These are phyloP conservation scores for Liopterus haemorrhoidalis DNA, from an alignment of 2,888 invertebrate genomes.

Conservation along the genomic window DNA sequence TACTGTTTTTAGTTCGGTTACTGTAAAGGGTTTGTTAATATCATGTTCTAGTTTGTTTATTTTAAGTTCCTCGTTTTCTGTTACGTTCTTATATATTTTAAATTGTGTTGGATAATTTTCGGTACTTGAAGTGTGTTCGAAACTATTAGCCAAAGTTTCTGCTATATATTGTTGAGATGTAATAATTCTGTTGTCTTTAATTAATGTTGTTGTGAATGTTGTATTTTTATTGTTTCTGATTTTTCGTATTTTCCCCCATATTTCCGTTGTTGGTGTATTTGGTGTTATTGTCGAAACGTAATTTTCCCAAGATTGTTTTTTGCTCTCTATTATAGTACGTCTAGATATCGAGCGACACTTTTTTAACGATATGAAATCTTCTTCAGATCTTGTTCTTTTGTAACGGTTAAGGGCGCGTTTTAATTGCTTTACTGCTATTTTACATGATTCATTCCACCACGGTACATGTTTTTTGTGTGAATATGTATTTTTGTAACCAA, in stretches of 20 bases:
- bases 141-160: not conserved
- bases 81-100: not conserved
- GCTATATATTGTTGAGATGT: not conserved
- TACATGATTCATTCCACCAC: too few relatives aligned
- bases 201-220: not conserved
- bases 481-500: too few relatives aligned
- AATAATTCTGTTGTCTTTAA: slow-evolving; percentile 1
- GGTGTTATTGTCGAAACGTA: not conserved
- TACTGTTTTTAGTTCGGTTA: too few relatives aligned
- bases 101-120: not conserved
- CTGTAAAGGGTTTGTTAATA: not conserved
- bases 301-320: slow-evolving; percentile 5
- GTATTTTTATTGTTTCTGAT: not conserved
- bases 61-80: slow-evolving; percentile 1
- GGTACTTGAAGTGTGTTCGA: not conserved
- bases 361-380: not conserved
- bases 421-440: too few relatives aligned
- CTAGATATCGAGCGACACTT: not conserved
- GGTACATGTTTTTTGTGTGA: too few relatives aligned
- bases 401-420: too few relatives aligned
- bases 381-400: too few relatives aligned
- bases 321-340: not conserved
- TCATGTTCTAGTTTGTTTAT: not conserved
- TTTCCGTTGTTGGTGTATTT: not conserved
- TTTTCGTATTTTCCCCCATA: slow-evolving; percentile 3